Evolutionary conservation across 1,140 invertebrate species (phyloP).

Genomic region (Neomicropteryx cornuta): DNA sequence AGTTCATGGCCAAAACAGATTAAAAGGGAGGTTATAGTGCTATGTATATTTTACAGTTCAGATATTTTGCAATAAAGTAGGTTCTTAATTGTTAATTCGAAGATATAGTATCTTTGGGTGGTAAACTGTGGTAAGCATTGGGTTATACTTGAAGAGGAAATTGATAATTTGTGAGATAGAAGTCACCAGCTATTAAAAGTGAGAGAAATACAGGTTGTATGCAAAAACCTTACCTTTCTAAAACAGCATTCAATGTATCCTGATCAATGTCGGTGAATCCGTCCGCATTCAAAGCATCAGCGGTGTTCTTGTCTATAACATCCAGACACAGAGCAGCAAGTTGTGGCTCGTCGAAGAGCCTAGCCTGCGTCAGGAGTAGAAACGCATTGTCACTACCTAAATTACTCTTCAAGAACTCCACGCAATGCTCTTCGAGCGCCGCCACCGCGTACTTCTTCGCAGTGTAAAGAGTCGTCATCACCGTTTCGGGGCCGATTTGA

Average conservation of each 20-base stretch:
- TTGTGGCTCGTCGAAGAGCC: conserved; percentile 68
- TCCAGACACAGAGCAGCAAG: conserved; percentile 71
- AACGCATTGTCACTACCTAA: conserved; percentile 79
- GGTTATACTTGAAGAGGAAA: too few relatives aligned
- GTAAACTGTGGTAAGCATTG: too few relatives aligned
- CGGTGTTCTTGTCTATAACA: conserved; percentile 78
- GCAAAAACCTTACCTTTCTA: conserved; percentile 47
- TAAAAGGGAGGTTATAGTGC: too few relatives aligned
- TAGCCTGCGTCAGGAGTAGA: conserved; percentile 65
- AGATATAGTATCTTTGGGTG: too few relatives aligned
- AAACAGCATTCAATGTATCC: conserved; percentile 67
- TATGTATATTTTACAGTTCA: too few relatives aligned
- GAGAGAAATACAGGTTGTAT: too few relatives aligned
- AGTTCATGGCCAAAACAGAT: too few relatives aligned
- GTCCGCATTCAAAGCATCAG: conserved; percentile 71
- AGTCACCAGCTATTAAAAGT: too few relatives aligned
- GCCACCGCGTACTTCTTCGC: conserved; percentile 83
- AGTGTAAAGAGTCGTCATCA: conserved; percentile 79
- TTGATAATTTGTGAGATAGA: too few relatives aligned
- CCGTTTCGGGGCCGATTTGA: conserved; percentile 75
- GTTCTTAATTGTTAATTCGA: too few relatives aligned
- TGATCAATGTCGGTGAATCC: conserved; percentile 82
- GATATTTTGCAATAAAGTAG: too few relatives aligned
- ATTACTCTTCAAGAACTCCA: conserved; percentile 73
- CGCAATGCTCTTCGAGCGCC: conserved; percentile 72